Conservation (phyloP, 1,140 invertebrate genomes). For the Megalopta genalis region DNA sequence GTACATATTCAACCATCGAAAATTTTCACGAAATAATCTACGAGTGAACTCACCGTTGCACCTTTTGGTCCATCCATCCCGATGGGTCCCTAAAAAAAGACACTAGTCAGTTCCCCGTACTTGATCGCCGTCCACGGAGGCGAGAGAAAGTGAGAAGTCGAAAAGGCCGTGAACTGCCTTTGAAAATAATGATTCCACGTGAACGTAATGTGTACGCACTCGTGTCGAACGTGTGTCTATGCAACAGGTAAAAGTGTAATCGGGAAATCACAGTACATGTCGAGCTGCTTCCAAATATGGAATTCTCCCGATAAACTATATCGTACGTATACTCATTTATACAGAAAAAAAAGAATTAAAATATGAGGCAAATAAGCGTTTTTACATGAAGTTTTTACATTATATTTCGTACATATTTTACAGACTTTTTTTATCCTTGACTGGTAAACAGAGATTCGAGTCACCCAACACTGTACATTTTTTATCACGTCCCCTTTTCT, state of each 20-base stretch:
- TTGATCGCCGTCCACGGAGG: constrained; percentile 3
- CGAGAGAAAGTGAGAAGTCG: constrained; percentile 58
- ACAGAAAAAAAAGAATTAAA: too few relatives aligned
- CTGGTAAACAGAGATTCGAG: too few relatives aligned
- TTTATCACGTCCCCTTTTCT: too few relatives aligned
- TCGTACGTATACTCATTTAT: too few relatives aligned
- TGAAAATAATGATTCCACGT: constrained; percentile 55
- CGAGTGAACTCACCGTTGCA: constrained; percentile 86
- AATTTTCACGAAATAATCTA: constrained; percentile 28
- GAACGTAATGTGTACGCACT: constrained; percentile 49
- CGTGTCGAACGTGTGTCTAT: constrained; percentile 20
- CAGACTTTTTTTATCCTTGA: too few relatives aligned
- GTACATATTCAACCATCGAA: not conserved
- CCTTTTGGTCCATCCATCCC: constrained; percentile 96
- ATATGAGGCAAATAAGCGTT: too few relatives aligned
- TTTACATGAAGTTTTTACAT: too few relatives aligned
- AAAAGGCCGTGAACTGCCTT: constrained; percentile 41
- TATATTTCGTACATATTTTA: too few relatives aligned
- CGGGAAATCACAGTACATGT: constrained; percentile 33
- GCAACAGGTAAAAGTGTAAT: constrained; percentile 41
- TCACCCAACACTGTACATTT: too few relatives aligned
- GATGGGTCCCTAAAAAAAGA: constrained; percentile 90
- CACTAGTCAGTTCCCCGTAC: constrained; percentile 38
- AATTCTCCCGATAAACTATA: too few relatives aligned
- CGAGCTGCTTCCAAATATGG: constrained; percentile 72